Evolutionary conservation across 1,140 invertebrate species (phyloP), one percentile per base, ranked within the genome.

Genomic region (Saccostrea cuccullata): DNA sequence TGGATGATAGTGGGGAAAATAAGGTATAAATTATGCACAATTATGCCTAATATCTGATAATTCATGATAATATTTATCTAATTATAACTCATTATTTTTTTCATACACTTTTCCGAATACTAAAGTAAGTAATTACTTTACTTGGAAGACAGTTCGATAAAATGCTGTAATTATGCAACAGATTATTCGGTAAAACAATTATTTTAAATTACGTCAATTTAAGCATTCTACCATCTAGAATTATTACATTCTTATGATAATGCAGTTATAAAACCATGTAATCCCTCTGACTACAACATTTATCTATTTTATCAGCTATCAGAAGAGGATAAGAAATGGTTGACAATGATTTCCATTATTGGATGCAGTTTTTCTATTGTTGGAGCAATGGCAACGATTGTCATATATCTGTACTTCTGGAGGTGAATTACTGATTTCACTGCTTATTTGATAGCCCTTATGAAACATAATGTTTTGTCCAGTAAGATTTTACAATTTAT

Each of bases 291-390:
- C 2, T 8, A 64, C 3, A 5, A 64, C 5, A 20, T 64, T 3
- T 64, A 20, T 60, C 13, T 15, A 60, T 60, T 13, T 20, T n/a
- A 20, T 64, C 17, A 64, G 58, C 17, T 6, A 64, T 20, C 58
- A 64, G 5, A 15, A 64, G 17, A 17, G 58, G 58, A 64, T 64
- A n/a, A 64, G 6, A 6, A 64, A n/a, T 8, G 58, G 30, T 26
- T 87, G 15, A 64, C 30, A 23, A n/a, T 84, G 17, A 87, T 87
- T 56, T 36, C 86, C 11, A 60, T 64, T n/a, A 36, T 87, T 60
- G 86, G 86, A 55, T 87, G 86, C 55, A 87, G 82, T 67, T 64
- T 83, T n/a, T 87, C 86, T 8, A 26, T 87, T 15, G 77, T 47
- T n/a, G 86, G 86, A 26, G 36, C 77, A 4, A 8, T 87, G 5